Conservation (phyloP, 53 echinoderm and acorn worm genomes). For the Arbacia lixula region DNA sequence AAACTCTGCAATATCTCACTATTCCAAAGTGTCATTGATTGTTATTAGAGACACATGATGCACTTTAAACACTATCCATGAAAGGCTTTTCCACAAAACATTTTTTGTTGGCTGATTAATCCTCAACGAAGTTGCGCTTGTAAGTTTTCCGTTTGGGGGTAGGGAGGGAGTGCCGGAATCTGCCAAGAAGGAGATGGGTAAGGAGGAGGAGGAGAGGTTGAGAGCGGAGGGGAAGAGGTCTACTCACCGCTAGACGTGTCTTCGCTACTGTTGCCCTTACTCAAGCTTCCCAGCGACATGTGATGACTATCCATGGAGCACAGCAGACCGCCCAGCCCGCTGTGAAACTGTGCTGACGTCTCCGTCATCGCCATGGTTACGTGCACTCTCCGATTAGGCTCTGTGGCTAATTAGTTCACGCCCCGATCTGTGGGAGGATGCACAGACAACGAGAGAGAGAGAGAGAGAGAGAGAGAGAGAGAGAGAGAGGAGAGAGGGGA, state of each 20-base stretch:
- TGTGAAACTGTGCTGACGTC: slow-evolving; percentile 45
- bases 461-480: slow-evolving; percentile 1
- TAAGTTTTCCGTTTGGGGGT: too few relatives aligned
- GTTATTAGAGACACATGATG: too few relatives aligned
- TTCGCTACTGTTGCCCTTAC: slow-evolving; percentile 57
- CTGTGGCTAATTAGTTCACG: neutral
- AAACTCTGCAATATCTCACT: too few relatives aligned
- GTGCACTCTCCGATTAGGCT: neutral
- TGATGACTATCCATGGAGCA: slow-evolving; percentile 36
- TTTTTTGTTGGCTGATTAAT: too few relatives aligned
- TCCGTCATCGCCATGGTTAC: slow-evolving; percentile 58
- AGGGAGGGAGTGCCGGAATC: too few relatives aligned
- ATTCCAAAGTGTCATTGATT: too few relatives aligned
- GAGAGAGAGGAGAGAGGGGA: neutral
- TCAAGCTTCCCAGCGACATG: slow-evolving; percentile 40
- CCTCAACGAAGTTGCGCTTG: too few relatives aligned
- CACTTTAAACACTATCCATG: too few relatives aligned
- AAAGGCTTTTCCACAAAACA: too few relatives aligned
- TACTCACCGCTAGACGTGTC: slow-evolving; percentile 51
- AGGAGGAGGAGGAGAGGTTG: too few relatives aligned
- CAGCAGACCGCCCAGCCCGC: slow-evolving; percentile 42
- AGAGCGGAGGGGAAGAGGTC: neutral
- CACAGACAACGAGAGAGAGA: neutral
- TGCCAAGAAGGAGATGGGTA: too few relatives aligned
- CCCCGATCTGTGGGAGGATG: neutral